Conservation (phyloP, 2,888 invertebrate genomes). For the Heliconius ismenius region DNA sequence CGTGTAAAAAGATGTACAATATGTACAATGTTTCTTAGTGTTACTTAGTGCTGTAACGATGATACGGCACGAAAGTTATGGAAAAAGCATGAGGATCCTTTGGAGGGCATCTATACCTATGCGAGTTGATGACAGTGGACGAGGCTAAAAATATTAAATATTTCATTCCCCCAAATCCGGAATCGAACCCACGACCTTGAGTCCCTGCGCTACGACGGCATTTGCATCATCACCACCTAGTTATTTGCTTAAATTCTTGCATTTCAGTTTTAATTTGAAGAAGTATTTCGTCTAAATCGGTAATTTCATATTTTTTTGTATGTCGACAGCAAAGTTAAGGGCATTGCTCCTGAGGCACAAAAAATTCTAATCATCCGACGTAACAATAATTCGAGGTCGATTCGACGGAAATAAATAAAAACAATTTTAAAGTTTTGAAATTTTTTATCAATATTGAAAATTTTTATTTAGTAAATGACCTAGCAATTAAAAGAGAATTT, state of each 20-base stretch:
- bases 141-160: background rate
- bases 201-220: background rate
- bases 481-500: background rate
- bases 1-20: too few species aligned
- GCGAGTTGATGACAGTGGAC: too few species aligned
- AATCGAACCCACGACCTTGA: background rate
- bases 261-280: background rate
- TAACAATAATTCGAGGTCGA: slow-evolving; percentile 6
- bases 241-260: background rate
- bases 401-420: background rate
- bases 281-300: background rate
- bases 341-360: background rate
- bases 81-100: too few species aligned
- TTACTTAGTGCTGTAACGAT: too few species aligned
- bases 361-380: background rate
- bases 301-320: background rate
- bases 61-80: too few species aligned
- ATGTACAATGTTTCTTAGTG: too few species aligned
- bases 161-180: background rate
- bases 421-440: background rate
- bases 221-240: background rate
- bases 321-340: background rate
- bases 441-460: background rate
- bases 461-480: slow-evolving; percentile 3
- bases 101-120: too few species aligned